Evolutionary conservation across 2,888 invertebrate genomes (phyloP), one percentile per base, ranked within the genome.

Genomic region (Agapostemon virescens): DNA sequence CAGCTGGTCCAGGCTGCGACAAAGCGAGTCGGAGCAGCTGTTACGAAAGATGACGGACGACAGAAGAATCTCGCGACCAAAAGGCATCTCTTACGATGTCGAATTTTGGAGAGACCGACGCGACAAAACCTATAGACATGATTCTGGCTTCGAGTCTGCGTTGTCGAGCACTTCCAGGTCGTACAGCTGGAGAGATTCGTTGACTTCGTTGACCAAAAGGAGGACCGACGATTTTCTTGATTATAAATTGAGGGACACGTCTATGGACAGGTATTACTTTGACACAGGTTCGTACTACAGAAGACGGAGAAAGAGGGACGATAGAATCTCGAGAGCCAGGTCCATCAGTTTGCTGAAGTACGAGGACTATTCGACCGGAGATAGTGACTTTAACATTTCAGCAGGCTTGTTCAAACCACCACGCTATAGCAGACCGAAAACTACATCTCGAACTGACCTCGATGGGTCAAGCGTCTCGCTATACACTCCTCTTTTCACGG

Each of bases 301-400:
- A 52, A 73, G 85, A 73, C 79, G 84, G 69, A 75, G 85, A 77
- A 80, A 74, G 79, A 76, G 85, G 68, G 84, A 86, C 66, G 83
- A 88, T 2, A 82, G 74, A 11, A 81, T 87, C 23, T 75, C 52
- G 45, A 77, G 86, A 49, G 79, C 87, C 0, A 81, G 86, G 61
- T 86, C 87, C 5, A 84, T 82, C 38, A 80, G 83, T 68, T 77
- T 87, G 23, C 13, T 87, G 45, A 87, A 85, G 40, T 86, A 87
- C n/a, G 86, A 87, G n/a, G 86, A 86, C 13, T 87, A 86, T 38
- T 87, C 85, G n/a, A 82, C 77, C 0, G 86, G 83, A 6, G 87
- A 87, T n/a, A 86, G 83, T n/a, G 87, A 87, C 70, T 69, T 74
- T 15, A 83, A 77, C 30, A 64, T 84, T 17, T 77, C 81, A 26